Evolutionary conservation across 2,888 invertebrate species (phyloP).

Genomic region (Caradrina clavipalpis): DNA sequence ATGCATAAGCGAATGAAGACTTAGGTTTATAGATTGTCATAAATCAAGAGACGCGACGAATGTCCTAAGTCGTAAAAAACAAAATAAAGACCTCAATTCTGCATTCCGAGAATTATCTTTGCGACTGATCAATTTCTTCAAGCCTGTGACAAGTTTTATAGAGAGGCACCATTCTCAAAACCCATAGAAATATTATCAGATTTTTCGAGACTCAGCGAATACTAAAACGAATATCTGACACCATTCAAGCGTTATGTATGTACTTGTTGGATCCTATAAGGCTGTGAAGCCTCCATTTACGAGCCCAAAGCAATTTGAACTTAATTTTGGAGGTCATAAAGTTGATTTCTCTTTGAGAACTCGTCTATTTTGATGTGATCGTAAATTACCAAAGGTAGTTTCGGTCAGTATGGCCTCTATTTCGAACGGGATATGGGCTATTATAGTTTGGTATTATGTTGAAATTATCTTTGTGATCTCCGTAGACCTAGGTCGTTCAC

Average conservation of each 20-base stretch:
- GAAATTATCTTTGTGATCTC: conserved; percentile 42
- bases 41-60: conserved; percentile 32
- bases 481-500: conserved; percentile 54
- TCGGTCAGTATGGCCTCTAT: conserved; percentile 53
- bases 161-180: conserved; percentile 47
- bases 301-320: conserved; percentile 54
- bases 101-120: conserved; percentile 38
- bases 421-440: conserved; percentile 39
- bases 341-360: conserved; percentile 58
- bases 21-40: conserved; percentile 20
- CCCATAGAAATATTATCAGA: conserved; percentile 70
- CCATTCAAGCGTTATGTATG: conserved; percentile 58
- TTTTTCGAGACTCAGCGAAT: conserved; percentile 69
- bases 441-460: conserved; percentile 38
- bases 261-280: conserved; percentile 60
- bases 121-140: conserved; percentile 47
- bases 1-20: not conserved
- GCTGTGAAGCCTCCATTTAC: conserved; percentile 51
- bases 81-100: conserved; percentile 25
- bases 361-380: conserved; percentile 57
- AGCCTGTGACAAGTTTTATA: conserved; percentile 53
- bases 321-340: conserved; percentile 50
- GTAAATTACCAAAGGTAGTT: conserved; percentile 58
- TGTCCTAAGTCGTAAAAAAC: conserved; percentile 41
- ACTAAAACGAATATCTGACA: conserved; percentile 65